Conservation (phyloP, 1,140 invertebrate genomes). For the Pygmarrhopalites habei region DNA sequence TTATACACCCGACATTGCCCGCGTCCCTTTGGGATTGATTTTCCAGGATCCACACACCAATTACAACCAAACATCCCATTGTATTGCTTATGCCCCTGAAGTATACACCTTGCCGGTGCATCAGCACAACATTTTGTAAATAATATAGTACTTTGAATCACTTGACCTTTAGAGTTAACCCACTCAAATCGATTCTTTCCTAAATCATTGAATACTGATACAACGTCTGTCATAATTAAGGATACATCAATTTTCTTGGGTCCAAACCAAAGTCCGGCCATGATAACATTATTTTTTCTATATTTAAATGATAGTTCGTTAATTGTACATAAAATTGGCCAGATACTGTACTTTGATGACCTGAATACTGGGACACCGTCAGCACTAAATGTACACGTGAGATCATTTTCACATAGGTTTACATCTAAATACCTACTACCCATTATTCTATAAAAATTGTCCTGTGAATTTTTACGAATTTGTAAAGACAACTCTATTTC, state of each 20-base stretch:
- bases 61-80: conserved; percentile 22
- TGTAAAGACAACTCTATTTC: neutral
- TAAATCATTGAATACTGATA: neutral
- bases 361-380: conserved; percentile 43
- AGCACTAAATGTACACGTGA: conserved; percentile 27
- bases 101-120: conserved; percentile 11
- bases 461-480: neutral
- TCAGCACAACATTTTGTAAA: conserved; percentile 1
- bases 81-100: conserved; percentile 21
- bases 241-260: conserved; percentile 7
- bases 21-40: conserved; percentile 24
- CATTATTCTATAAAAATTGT: no score
- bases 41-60: conserved; percentile 27
- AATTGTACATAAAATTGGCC: conserved; percentile 41
- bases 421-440: neutral
- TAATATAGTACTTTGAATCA: neutral
- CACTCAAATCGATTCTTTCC: conserved; percentile 3
- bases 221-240: conserved; percentile 10
- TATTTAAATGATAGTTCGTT: conserved; percentile 40
- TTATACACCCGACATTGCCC: conserved; percentile 16
- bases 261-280: conserved; percentile 33
- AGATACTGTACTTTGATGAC: conserved; percentile 41
- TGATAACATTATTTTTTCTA: conserved; percentile 27
- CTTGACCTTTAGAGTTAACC: neutral
- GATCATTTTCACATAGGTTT: conserved; percentile 1